Conservation (phyloP, 2,888 invertebrate species). For the Synanthedon andrenaeformis region DNA sequence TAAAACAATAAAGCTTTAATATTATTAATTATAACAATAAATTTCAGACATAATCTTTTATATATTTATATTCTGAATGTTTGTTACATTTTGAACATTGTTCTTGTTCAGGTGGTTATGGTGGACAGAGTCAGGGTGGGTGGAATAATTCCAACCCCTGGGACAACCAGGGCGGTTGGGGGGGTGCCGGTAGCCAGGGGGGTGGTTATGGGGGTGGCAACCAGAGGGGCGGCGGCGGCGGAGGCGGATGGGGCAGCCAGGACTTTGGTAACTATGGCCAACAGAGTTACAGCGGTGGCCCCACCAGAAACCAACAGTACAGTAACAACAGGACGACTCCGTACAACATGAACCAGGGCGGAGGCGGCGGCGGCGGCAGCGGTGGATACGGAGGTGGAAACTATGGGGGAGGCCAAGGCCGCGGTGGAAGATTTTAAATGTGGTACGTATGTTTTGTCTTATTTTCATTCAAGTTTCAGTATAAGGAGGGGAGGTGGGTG, state of each 20-base stretch:
- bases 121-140: slow-evolving; percentile 68
- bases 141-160: slow-evolving; percentile 65
- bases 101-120: slow-evolving; percentile 53
- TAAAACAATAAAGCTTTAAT: no score
- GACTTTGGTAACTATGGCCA: slow-evolving; percentile 85
- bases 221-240: slow-evolving; percentile 50
- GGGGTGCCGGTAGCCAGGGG: slow-evolving; percentile 20
- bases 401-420: slow-evolving; percentile 51
- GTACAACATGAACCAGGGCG: slow-evolving; percentile 77
- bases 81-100: no score
- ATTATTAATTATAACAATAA: no score
- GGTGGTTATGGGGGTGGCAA: slow-evolving; percentile 45
- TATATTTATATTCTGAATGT: no score
- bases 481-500: background rate
- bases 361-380: slow-evolving; percentile 37
- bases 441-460: slow-evolving; percentile 8
- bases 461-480: background rate
- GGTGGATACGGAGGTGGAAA: slow-evolving; percentile 49
- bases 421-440: slow-evolving; percentile 39
- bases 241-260: slow-evolving; percentile 71
- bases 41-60: no score
- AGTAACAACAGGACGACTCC: slow-evolving; percentile 77
- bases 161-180: slow-evolving; percentile 24
- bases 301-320: slow-evolving; percentile 82
- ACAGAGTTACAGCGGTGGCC: slow-evolving; percentile 87